Conservation (phyloP, 2,113 vertebrate genomes). For the Dicaeum eximium region DNA sequence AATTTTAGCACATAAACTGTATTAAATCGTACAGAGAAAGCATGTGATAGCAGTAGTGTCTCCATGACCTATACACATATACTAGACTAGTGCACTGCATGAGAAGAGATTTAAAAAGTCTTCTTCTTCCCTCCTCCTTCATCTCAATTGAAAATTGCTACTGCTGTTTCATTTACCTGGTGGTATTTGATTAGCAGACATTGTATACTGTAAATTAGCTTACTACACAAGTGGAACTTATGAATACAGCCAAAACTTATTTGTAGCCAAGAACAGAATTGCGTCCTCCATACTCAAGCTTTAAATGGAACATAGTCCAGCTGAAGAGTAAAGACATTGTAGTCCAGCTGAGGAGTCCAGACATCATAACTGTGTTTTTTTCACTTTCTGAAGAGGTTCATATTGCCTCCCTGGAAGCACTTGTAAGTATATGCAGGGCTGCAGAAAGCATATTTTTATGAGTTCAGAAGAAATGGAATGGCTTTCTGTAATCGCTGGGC, state of each 20-base stretch:
- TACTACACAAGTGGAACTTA: background rate
- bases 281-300: background rate
- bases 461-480: background rate
- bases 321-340: background rate
- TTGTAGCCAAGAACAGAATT: background rate
- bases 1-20: background rate
- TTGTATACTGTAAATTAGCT: background rate
- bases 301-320: background rate
- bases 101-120: background rate
- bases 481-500: background rate
- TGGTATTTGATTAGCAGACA: background rate
- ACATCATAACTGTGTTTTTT: background rate
- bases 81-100: background rate
- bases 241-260: background rate
- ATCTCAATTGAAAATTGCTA: background rate
- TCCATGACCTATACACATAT: background rate
- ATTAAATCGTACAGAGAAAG: background rate
- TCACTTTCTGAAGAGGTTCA: background rate
- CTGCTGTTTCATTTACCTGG: background rate
- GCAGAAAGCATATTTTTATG: background rate
- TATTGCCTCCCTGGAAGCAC: background rate
- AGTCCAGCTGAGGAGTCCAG: background rate
- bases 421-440: background rate
- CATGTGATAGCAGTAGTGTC: background rate
- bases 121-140: background rate